Percentiles rank a stretch among this genome's conserved stretches.
These are phyloP conservation scores for Pseudomyrmex dendroicus DNA, from an alignment of 1,140 invertebrate genomes.

Conservation along the genomic window DNA sequence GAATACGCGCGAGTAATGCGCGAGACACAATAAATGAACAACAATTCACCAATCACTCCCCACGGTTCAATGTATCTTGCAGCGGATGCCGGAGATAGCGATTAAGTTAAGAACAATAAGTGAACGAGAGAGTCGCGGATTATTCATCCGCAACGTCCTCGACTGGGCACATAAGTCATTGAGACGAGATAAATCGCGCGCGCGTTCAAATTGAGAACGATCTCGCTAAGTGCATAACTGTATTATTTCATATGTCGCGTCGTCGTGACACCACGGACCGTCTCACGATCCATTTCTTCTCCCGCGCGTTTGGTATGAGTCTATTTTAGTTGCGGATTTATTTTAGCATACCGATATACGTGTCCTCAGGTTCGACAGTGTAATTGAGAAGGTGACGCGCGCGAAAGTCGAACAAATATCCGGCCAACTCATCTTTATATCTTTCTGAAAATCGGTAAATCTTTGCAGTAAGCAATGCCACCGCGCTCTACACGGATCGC, in stretches of 20 bases:
- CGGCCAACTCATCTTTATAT: neutral
- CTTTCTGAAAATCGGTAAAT: neutral
- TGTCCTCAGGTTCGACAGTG: too few species aligned
- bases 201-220: constrained; percentile 49
- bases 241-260: constrained; percentile 26
- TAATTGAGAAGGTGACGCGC: too few species aligned
- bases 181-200: constrained; percentile 54
- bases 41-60: constrained; percentile 45
- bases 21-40: constrained; percentile 56
- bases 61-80: constrained; percentile 57
- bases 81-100: constrained; percentile 69
- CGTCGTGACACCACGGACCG: constrained; percentile 3
- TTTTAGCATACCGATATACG: too few species aligned
- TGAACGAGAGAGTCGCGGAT: constrained; percentile 62
- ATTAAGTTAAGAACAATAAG: constrained; percentile 70
- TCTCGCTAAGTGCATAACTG: constrained; percentile 37
- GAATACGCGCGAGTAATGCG: neutral
- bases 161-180: constrained; percentile 48
- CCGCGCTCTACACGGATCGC: constrained; percentile 78
- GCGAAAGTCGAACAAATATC: too few species aligned
- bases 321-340: neutral
- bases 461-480: constrained; percentile 80
- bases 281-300: neutral
- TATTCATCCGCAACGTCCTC: constrained; percentile 44
- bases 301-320: neutral